phyloP scores from a whole-genome alignment of 1,140 invertebrate species.

The Aphelinus certus region DNA sequence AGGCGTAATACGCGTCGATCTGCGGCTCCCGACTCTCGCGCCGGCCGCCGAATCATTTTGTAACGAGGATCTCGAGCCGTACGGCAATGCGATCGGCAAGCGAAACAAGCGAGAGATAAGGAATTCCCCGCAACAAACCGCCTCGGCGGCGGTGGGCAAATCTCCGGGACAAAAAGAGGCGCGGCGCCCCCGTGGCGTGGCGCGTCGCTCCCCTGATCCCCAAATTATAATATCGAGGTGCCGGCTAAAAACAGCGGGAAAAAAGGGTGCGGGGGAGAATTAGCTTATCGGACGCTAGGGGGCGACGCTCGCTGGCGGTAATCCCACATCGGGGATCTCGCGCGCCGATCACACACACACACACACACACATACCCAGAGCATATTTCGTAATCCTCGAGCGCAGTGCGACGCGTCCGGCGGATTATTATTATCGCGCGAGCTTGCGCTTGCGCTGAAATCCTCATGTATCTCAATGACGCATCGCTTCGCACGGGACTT shows the following conservation, averaged over 20 bases:
- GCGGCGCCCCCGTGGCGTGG: conserved; percentile 24
- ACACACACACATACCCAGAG: conserved; percentile 35
- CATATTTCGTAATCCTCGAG: conserved; percentile 62
- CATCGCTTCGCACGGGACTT: conserved; percentile 66
- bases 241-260: neutral
- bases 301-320: conserved; percentile 44
- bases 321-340: conserved; percentile 50
- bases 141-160: conserved; percentile 38
- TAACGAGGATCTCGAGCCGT: too few relatives aligned
- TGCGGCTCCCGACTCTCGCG: too few relatives aligned
- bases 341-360: conserved; percentile 30
- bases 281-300: conserved; percentile 58
- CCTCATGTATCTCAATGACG: conserved; percentile 61
- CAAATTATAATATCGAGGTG: conserved; percentile 35
- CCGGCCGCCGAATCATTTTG: too few relatives aligned
- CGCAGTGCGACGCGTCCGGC: conserved; percentile 35
- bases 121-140: conserved; percentile 24
- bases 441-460: conserved; percentile 42
- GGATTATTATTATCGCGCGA: conserved; percentile 44
- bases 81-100: neutral
- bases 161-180: conserved; percentile 14
- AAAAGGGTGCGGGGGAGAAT: conserved; percentile 53
- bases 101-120: conserved; percentile 23
- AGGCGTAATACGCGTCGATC: too few relatives aligned
- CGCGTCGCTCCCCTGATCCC: conserved; percentile 43